These are phyloP conservation scores for Tapirus indicus DNA, from an alignment of 2,797 vertebrate genomes.

Conservation along the genomic window DNA sequence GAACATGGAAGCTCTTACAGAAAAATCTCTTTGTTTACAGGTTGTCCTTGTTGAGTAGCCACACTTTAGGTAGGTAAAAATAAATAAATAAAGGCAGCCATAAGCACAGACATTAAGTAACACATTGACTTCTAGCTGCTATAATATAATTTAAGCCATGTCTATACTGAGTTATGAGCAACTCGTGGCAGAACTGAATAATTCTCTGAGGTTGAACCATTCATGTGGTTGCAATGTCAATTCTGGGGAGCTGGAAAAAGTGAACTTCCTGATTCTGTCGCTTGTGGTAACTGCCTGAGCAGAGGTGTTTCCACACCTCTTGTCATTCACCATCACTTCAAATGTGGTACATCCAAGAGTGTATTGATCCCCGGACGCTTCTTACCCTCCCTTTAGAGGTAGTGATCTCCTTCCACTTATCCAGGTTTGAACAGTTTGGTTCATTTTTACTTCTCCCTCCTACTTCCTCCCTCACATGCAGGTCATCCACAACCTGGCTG, in stretches of 20 bases:
- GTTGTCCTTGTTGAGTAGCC: not conserved
- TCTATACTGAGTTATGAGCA: not conserved
- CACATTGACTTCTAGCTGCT: not conserved
- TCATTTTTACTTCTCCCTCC: not conserved
- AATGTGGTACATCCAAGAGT: rapidly evolving
- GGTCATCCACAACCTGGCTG: not conserved
- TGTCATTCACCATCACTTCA: not conserved
- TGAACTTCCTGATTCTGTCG: rapidly evolving
- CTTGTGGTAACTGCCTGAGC: too few species aligned
- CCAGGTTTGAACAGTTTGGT: not conserved
- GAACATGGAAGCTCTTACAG: not conserved
- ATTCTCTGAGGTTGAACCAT: not conserved
- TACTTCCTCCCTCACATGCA: not conserved
- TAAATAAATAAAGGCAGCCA: not conserved
- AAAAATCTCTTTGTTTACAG: not conserved
- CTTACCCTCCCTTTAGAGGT: not conserved
- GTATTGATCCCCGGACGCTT: not conserved
- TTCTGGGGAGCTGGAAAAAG: not conserved
- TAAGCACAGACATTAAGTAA: not conserved
- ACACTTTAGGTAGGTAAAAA: not conserved
- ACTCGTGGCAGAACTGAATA: not conserved
- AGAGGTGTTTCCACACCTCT: not conserved
- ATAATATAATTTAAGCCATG: not conserved
- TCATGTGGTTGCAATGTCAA: not conserved
- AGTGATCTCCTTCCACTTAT: not conserved